Conservation (phyloP, 1,140 invertebrate genomes). For the Marisa cornuarietis region DNA sequence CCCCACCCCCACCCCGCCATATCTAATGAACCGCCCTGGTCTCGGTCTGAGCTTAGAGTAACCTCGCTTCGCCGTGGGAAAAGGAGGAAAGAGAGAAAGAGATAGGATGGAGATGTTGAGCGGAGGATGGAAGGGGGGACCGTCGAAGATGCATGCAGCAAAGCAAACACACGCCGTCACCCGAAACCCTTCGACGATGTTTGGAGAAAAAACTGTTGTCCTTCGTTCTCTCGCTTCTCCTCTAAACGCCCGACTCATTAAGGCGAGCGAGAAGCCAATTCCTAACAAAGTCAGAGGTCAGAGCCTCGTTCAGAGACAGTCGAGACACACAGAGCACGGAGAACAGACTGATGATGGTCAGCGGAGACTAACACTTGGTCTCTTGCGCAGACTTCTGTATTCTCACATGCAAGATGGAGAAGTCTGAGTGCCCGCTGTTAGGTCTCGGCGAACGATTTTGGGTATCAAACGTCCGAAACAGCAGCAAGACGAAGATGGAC, state of each 20-base stretch:
- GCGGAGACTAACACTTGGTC: no score
- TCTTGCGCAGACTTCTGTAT: no score
- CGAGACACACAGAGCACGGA: no score
- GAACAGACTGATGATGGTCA: no score
- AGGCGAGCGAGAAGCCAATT: not conserved
- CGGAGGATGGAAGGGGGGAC: not conserved
- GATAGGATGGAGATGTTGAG: not conserved
- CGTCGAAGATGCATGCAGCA: not conserved
- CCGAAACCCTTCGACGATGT: conserved; percentile 11
- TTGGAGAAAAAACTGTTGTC: conserved; percentile 20
- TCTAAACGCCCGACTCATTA: not conserved
- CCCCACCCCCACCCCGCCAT: no score
- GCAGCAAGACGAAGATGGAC: no score
- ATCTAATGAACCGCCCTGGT: not conserved
- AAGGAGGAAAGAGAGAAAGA: not conserved
- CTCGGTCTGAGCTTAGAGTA: not conserved
- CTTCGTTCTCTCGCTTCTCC: not conserved
- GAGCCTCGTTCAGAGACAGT: no score
- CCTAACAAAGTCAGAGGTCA: not conserved
- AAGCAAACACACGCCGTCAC: conserved; percentile 8
- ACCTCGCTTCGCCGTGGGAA: not conserved
- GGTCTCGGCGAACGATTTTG: no score
- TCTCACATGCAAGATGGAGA: no score
- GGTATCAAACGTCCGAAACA: no score
- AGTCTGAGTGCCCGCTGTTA: no score